phyloP scores from a whole-genome alignment of 2,888 invertebrate species.

The Dynastes hyllus region DNA sequence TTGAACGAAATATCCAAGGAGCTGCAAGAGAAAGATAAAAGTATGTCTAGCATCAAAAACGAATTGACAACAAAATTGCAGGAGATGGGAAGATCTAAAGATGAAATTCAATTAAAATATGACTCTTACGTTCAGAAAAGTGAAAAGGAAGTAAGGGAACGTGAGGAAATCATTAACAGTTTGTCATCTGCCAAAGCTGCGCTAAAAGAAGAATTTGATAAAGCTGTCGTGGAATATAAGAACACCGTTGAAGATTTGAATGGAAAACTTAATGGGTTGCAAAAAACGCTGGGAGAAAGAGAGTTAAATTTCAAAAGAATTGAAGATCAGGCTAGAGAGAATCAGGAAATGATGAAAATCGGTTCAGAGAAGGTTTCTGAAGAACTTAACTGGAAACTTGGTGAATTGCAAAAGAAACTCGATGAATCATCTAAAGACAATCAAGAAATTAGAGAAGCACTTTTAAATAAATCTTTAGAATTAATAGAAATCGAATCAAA shows the following conservation, averaged over 20 bases:
- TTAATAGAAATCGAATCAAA: constrained; percentile 62
- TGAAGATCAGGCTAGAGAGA: constrained; percentile 68
- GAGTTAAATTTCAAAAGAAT: constrained; percentile 71
- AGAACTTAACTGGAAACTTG: constrained; percentile 63
- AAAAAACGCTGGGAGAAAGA: constrained; percentile 71
- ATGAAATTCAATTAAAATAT: constrained; percentile 59
- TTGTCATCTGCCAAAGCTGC: constrained; percentile 67
- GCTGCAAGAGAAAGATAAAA: constrained; percentile 61
- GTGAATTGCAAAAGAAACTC: constrained; percentile 54
- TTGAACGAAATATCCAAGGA: constrained; percentile 62
- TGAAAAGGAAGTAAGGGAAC: constrained; percentile 68
- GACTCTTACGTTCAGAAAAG: constrained; percentile 59
- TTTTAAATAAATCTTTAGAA: constrained; percentile 59
- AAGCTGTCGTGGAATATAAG: constrained; percentile 65
- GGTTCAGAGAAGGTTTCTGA: constrained; percentile 72
- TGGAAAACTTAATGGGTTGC: constrained; percentile 57
- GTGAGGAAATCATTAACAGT: constrained; percentile 61
- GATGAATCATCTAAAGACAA: constrained; percentile 54
- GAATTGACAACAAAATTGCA: constrained; percentile 62
- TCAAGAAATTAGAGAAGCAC: constrained; percentile 57
- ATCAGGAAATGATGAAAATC: constrained; percentile 64
- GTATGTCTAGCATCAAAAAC: constrained; percentile 57
- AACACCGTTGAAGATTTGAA: constrained; percentile 65
- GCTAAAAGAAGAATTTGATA: constrained; percentile 69
- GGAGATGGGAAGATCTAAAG: constrained; percentile 57